Conservation (phyloP, 2,113 vertebrate species). For the Burhinus oedicnemus region DNA sequence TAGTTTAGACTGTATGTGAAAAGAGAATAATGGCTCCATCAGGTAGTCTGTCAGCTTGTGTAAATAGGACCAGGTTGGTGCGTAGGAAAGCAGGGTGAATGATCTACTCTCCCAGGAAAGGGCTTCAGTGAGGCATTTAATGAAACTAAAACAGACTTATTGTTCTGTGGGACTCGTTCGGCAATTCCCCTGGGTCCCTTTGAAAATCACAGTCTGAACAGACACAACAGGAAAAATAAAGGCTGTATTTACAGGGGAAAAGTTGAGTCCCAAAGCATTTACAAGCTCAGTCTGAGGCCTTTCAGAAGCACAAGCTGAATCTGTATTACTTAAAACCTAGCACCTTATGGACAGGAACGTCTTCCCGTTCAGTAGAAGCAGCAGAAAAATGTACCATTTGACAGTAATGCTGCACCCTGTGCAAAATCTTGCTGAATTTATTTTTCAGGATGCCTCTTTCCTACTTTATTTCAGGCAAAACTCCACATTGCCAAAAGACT, state of each 20-base stretch:
- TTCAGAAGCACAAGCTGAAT: neutral
- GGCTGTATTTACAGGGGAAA: neutral
- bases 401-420: neutral
- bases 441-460: neutral
- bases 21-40: slow-evolving; percentile 65
- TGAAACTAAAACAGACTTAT: slow-evolving; percentile 26
- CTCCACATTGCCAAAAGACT: neutral
- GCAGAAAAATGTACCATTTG: neutral
- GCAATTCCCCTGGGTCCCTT: neutral
- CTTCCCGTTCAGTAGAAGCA: neutral
- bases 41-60: slow-evolving; percentile 57
- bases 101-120: slow-evolving; percentile 61
- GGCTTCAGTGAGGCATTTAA: slow-evolving; percentile 36
- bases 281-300: neutral
- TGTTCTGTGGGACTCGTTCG: neutral
- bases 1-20: slow-evolving; percentile 42
- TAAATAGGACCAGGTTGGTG: slow-evolving; percentile 45
- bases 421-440: neutral
- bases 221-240: slow-evolving; percentile 27
- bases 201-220: slow-evolving; percentile 11
- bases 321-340: neutral
- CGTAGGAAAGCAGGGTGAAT: slow-evolving; percentile 3
- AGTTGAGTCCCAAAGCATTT: neutral
- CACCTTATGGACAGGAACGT: neutral
- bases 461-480: slow-evolving; percentile 9